phyloP scores from a whole-genome alignment of 2,797 vertebrate species.

The Argyrosomus regius region DNA sequence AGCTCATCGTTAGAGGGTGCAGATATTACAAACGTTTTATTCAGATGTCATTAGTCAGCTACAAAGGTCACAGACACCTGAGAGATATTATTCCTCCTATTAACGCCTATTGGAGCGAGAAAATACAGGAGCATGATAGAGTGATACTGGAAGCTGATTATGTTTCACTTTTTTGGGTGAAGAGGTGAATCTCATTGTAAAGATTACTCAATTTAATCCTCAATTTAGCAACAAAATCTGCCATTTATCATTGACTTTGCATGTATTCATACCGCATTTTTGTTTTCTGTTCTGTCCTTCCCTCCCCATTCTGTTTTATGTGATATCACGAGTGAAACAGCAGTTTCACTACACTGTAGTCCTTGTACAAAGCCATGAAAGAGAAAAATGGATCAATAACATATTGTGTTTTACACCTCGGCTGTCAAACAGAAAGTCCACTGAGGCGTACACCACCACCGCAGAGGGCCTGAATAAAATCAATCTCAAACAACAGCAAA shows the following conservation, averaged over 20 bases:
- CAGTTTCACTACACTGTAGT: background rate
- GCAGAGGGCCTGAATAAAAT: constrained; percentile 43
- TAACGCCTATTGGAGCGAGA: constrained; percentile 1
- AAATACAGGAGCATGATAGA: constrained; percentile 6
- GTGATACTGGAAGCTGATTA: background rate
- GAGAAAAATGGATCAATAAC: constrained; percentile 49
- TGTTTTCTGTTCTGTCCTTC: background rate
- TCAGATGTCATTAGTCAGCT: background rate
- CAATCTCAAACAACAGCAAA: constrained; percentile 57
- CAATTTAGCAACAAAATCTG: background rate
- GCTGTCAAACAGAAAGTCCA: constrained; percentile 27
- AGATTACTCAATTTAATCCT: background rate
- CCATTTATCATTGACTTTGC: background rate
- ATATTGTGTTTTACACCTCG: constrained; percentile 51
- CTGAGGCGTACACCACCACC: constrained; percentile 11
- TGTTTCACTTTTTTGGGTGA: constrained; percentile 5
- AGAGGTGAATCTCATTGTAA: background rate
- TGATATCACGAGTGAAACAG: constrained; percentile 9
- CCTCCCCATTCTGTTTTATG: background rate
- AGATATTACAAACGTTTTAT: constrained; percentile 3
- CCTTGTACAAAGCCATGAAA: constrained; percentile 11
- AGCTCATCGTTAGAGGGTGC: background rate
- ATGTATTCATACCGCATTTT: background rate
- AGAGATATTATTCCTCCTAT: constrained; percentile 4
- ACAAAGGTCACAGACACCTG: constrained; percentile 36